Evolutionary conservation across 2,113 vertebrate species (phyloP).

Genomic region (Pelmatolapia mariae): DNA sequence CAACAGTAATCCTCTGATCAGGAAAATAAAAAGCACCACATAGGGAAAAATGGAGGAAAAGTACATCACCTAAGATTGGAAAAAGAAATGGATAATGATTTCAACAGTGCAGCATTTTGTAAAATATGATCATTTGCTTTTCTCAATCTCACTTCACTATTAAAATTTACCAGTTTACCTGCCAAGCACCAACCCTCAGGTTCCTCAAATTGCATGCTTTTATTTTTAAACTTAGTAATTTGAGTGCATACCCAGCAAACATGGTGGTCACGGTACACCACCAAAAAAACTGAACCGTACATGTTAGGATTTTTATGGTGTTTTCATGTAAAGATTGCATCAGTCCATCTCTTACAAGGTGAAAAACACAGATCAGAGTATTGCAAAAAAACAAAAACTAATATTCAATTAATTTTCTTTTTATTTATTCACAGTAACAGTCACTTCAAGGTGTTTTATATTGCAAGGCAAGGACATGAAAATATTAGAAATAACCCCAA

Average conservation of each 20-base stretch:
- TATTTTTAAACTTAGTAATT: not conserved
- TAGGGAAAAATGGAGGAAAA: constrained; percentile 76
- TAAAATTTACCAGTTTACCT: not conserved
- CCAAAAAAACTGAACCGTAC: not conserved
- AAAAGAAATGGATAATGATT: not conserved
- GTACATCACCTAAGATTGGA: constrained; percentile 68
- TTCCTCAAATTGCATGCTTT: not conserved
- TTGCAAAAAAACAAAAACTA: not conserved
- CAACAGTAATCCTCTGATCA: constrained; percentile 75
- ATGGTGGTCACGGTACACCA: not conserved
- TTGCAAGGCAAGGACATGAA: not conserved
- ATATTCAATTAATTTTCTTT: not conserved
- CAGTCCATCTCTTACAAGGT: not conserved
- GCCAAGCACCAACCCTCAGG: not conserved
- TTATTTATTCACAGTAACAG: not conserved
- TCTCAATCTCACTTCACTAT: not conserved
- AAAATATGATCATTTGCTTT: not conserved
- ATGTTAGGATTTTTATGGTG: not conserved
- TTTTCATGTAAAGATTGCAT: not conserved
- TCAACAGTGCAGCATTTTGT: not conserved
- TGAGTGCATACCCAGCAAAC: not conserved
- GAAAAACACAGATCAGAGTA: not conserved
- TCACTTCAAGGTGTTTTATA: not conserved
- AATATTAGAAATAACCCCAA: not conserved
- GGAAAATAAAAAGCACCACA: constrained; percentile 75